Conservation (phyloP, 2,888 invertebrate species). For the Hyles lineata region DNA sequence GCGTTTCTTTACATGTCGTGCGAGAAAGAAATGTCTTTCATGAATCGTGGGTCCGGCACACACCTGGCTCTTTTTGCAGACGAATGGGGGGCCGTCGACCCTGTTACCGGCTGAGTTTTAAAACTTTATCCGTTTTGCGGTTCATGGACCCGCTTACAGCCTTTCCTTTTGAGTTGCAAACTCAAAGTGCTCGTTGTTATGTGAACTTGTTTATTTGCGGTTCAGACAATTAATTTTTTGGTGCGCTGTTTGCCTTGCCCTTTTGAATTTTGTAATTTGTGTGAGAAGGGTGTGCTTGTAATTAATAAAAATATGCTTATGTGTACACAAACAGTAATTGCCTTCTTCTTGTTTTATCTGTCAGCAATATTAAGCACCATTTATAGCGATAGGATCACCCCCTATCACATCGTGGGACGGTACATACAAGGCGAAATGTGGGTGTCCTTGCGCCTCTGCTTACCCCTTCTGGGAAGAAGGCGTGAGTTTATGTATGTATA, state of each 20-base stretch:
- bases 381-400: no score
- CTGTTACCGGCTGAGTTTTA: conserved; percentile 39
- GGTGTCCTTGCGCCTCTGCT: no score
- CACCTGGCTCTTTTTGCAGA: conserved; percentile 52
- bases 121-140: conserved; percentile 31
- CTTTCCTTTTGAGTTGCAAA: background rate
- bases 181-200: conserved; percentile 8
- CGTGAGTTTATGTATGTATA: no score
- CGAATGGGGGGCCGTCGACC: conserved; percentile 45
- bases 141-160: conserved; percentile 4
- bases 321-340: background rate
- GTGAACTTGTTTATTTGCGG: background rate
- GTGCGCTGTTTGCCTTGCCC: background rate
- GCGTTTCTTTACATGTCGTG: conserved; percentile 50
- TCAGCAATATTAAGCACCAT: no score
- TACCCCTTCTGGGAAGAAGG: no score
- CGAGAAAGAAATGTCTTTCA: conserved; percentile 51
- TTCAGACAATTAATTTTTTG: background rate
- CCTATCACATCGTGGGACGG: no score
- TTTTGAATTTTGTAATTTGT: conserved; percentile 10
- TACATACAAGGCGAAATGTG: no score
- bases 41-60: conserved; percentile 48
- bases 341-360: no score
- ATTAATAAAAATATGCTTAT: background rate
- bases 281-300: background rate